Evolutionary conservation across 2,113 vertebrate species (phyloP), one percentile per base, ranked within the genome.

Genomic region (Lanius collurio): DNA sequence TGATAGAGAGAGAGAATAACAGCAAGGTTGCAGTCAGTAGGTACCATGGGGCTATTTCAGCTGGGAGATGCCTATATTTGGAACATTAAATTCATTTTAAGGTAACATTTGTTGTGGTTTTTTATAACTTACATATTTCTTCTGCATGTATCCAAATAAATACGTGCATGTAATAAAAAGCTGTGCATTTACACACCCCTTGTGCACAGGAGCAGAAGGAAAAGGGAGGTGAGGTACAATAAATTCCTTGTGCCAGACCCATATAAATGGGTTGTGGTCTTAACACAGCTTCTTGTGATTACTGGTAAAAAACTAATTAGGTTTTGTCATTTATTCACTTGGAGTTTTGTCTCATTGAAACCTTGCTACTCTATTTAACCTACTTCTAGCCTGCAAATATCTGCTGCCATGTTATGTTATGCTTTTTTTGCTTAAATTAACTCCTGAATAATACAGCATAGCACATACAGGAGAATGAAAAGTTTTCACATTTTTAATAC

Each of bases 371-470:
- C 95, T 96, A 75, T 95, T 97, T 98, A 98, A 98, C 97, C 96
- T 98, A 82, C 88, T 98, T 97, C 96, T 96, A 91, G 91, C 96
- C 96, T 96, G 96, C 89, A 95, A 96, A 95, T 97, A 97, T 96
- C 97, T 97, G 52, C 96, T 98, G 96, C 97, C 95, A 97, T 97
- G 97, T 97, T 97, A 97, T 90, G 95, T 97, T 97, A 97, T 97
- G 90, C 95, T 97, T 97, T 97, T 90, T 96, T 95, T 97, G 92
- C 95, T 97, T 98, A 98, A 98, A 98, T 97, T 97, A 98, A 97
- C 95, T 98, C 97, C 94, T 96, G 97, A 97, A 97, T 97, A 98
- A 98, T 97, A 95, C 94, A 97, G 96, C 93, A 83, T 69, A 94
- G 89, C 79, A 89, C 94, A 97, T 97, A 92, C 82, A 95, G 90